Conservation (phyloP, 2,888 invertebrate genomes). For the Baronia brevicornis region DNA sequence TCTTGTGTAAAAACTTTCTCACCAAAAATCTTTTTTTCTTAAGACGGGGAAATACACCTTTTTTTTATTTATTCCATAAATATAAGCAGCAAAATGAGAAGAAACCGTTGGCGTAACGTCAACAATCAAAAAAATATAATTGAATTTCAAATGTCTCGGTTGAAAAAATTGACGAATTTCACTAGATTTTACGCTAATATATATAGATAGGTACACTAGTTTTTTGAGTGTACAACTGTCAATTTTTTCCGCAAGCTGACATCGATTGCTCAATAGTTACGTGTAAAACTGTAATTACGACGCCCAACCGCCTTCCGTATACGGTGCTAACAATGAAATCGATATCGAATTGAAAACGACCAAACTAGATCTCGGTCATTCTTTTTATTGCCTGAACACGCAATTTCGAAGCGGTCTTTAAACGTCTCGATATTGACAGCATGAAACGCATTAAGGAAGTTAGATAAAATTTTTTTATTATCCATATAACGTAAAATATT, state of each 20-base stretch:
- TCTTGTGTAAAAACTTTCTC: too few species aligned
- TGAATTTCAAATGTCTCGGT: not conserved
- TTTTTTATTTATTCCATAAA: too few species aligned
- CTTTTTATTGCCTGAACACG: conserved; percentile 55
- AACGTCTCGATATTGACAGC: conserved; percentile 4
- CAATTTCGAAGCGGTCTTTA: conserved; percentile 36
- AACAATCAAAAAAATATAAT: too few species aligned
- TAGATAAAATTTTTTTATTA: too few species aligned
- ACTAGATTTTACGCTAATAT: conserved; percentile 2
- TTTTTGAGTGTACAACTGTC: conserved; percentile 23
- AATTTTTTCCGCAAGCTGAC: conserved; percentile 37
- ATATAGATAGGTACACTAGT: conserved; percentile 15
- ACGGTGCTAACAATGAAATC: conserved; percentile 60
- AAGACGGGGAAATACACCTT: too few species aligned
- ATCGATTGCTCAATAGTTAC: conserved; percentile 61
- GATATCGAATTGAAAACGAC: conserved; percentile 57
- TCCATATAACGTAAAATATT: too few species aligned
- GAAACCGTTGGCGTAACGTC: too few species aligned
- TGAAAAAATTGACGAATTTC: conserved; percentile 8
- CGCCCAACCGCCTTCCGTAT: conserved; percentile 56
- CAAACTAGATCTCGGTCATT: conserved; percentile 59
- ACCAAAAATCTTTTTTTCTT: too few species aligned
- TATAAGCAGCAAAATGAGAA: too few species aligned
- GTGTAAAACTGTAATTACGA: conserved; percentile 58
- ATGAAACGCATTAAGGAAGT: too few species aligned